Conservation (phyloP, 2,113 vertebrate species). For the Oophaga pumilio region DNA sequence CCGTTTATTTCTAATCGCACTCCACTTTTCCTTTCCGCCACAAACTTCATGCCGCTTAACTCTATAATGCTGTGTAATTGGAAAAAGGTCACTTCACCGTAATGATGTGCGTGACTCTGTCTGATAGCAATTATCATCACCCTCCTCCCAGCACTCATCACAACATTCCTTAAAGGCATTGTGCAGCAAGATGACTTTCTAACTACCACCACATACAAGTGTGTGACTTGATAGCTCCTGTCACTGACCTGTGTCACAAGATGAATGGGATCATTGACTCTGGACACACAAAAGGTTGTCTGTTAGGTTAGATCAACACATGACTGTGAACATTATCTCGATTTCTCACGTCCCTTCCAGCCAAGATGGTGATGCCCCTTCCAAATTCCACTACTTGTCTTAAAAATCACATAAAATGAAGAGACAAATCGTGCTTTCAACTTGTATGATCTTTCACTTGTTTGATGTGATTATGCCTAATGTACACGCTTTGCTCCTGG, state of each 20-base stretch:
- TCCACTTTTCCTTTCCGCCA: constrained; percentile 13
- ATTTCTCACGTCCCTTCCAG: constrained; percentile 5
- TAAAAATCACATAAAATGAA: not conserved
- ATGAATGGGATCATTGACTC: constrained; percentile 53
- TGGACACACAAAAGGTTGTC: constrained; percentile 51
- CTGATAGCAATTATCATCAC: constrained; percentile 50
- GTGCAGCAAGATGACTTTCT: constrained; percentile 18
- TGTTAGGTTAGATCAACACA: constrained; percentile 41
- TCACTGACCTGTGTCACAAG: constrained; percentile 17
- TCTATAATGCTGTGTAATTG: not conserved
- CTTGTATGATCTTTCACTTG: no score
- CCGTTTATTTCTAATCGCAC: not conserved
- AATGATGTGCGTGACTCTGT: constrained; percentile 29
- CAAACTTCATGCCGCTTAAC: not conserved
- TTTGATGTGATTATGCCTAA: no score
- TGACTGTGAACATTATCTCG: constrained; percentile 47
- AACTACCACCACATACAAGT: constrained; percentile 47
- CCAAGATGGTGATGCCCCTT: not conserved
- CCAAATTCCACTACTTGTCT: not conserved
- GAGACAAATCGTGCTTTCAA: not conserved
- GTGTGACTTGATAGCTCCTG: constrained; percentile 33
- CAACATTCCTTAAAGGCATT: constrained; percentile 51
- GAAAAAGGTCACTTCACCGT: constrained; percentile 34
- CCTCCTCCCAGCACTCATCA: constrained; percentile 32
- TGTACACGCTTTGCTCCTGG: no score